Percentiles rank a stretch among this genome's conserved stretches.
Evolutionary conservation across 2,888 invertebrate genomes (phyloP).

Genomic region (Perithous albicinctus): DNA sequence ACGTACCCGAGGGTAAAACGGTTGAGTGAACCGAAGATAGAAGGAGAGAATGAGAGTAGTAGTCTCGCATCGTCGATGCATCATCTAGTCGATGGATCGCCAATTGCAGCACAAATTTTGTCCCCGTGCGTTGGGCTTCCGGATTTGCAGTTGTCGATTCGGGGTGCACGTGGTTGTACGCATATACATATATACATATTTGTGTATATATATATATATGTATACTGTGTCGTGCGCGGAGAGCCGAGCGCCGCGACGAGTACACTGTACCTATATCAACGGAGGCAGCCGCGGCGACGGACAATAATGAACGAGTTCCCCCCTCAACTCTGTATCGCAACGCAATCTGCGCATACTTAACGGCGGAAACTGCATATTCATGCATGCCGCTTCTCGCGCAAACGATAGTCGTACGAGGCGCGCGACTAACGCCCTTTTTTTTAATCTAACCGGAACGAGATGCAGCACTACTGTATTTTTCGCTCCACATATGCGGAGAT

Average conservation of each 20-base stretch:
- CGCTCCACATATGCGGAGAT: neutral
- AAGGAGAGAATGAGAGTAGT: constrained; percentile 54
- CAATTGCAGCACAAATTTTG: constrained; percentile 79
- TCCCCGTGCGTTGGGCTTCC: constrained; percentile 67
- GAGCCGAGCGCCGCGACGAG: constrained; percentile 8
- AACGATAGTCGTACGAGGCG: constrained; percentile 70
- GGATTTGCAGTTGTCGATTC: constrained; percentile 76
- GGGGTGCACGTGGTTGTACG: constrained; percentile 36
- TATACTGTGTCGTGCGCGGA: constrained; percentile 32
- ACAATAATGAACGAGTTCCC: constrained; percentile 83
- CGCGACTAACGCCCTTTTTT: constrained; percentile 75
- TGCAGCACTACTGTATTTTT: constrained; percentile 26
- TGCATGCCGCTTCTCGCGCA: constrained; percentile 77
- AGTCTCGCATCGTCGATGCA: constrained; percentile 61
- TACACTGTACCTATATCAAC: constrained; percentile 21
- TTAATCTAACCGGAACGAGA: constrained; percentile 67
- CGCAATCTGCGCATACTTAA: constrained; percentile 84
- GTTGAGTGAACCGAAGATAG: constrained; percentile 10
- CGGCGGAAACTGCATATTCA: constrained; percentile 84
- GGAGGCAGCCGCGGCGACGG: constrained; percentile 72
- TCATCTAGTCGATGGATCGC: constrained; percentile 76
- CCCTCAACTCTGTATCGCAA: constrained; percentile 81
- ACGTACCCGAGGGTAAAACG: constrained; percentile 11
- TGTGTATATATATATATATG: too few relatives aligned
- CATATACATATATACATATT: neutral